Evolutionary conservation across 2,113 vertebrate genomes (phyloP).

Genomic region (Eurystomus gularis): DNA sequence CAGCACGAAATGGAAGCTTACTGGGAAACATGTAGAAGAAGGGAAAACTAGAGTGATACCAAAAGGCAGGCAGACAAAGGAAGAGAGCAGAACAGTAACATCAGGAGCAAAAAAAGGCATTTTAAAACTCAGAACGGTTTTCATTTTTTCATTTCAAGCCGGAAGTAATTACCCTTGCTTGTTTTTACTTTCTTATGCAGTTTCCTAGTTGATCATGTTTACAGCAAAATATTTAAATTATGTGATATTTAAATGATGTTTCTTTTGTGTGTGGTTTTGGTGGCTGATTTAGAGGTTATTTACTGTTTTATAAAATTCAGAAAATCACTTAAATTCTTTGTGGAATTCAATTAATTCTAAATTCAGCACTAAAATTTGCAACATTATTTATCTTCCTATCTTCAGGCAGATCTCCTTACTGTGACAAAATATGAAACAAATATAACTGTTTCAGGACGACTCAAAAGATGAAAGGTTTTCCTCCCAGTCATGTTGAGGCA

Average conservation of each 20-base stretch:
- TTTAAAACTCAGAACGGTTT: not conserved
- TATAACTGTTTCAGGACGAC: not conserved
- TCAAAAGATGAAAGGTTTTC: not conserved
- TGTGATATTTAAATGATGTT: not conserved
- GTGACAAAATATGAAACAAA: not conserved
- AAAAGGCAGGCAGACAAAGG: not conserved
- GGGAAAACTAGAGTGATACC: not conserved
- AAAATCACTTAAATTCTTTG: not conserved
- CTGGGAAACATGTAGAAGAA: not conserved
- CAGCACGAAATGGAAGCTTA: not conserved
- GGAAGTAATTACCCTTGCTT: not conserved
- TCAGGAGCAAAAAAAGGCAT: not conserved
- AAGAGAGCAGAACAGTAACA: not conserved
- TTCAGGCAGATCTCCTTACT: not conserved
- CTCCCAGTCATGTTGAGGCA: not conserved
- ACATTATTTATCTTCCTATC: not conserved
- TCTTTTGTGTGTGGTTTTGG: not conserved
- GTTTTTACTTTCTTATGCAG: not conserved
- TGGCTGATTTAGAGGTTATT: not conserved
- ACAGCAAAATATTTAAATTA: not conserved
- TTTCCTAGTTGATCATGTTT: not conserved
- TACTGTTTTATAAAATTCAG: not conserved
- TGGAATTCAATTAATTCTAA: not conserved
- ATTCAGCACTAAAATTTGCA: not conserved
- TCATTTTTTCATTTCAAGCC: not conserved